A percentile compares a stretch with the other conserved stretches of the same genome.
Evolutionary conservation across 2,888 invertebrate genomes (phyloP).

Genomic region (Pediacus dermestoides): DNA sequence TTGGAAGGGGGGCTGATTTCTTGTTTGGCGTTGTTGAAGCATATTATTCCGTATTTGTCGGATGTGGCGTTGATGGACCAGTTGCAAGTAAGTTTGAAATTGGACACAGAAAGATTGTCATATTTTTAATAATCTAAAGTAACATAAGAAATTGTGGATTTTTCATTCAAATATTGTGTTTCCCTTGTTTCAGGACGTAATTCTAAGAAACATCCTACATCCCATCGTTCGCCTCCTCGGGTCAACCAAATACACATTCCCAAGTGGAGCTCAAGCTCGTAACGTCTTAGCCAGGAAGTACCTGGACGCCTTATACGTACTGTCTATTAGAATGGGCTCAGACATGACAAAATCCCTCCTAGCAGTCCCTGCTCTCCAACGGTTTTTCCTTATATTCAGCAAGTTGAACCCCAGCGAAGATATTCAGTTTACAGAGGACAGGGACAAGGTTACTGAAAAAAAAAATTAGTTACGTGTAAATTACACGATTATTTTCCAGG

Average conservation of each 20-base stretch:
- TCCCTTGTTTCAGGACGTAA: constrained; percentile 71
- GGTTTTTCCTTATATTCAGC: constrained; percentile 80
- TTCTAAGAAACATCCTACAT: constrained; percentile 78
- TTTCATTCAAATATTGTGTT: too few relatives aligned
- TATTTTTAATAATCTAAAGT: too few relatives aligned
- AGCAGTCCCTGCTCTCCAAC: constrained; percentile 65
- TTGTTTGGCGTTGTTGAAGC: constrained; percentile 74
- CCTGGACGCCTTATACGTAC: constrained; percentile 74
- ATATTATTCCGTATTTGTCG: constrained; percentile 75
- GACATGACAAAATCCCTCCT: constrained; percentile 74
- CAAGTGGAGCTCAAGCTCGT: constrained; percentile 73
- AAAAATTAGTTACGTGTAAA: too few relatives aligned
- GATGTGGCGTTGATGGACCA: constrained; percentile 85
- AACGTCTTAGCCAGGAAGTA: constrained; percentile 76
- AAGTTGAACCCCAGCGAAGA: constrained; percentile 59
- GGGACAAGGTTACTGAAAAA: too few relatives aligned
- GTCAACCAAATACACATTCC: constrained; percentile 75
- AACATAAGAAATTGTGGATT: too few relatives aligned
- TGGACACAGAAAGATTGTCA: too few relatives aligned
- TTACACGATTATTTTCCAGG: too few relatives aligned
- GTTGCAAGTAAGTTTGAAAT: constrained; percentile 72
- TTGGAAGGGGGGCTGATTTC: constrained; percentile 88
- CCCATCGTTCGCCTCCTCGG: constrained; percentile 79
- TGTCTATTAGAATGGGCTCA: constrained; percentile 71
- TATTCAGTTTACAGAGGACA: constrained; percentile 15